These are phyloP conservation scores for Muscicapa comitata DNA, from an alignment of 2,797 vertebrate genomes.

Conservation along the genomic window DNA sequence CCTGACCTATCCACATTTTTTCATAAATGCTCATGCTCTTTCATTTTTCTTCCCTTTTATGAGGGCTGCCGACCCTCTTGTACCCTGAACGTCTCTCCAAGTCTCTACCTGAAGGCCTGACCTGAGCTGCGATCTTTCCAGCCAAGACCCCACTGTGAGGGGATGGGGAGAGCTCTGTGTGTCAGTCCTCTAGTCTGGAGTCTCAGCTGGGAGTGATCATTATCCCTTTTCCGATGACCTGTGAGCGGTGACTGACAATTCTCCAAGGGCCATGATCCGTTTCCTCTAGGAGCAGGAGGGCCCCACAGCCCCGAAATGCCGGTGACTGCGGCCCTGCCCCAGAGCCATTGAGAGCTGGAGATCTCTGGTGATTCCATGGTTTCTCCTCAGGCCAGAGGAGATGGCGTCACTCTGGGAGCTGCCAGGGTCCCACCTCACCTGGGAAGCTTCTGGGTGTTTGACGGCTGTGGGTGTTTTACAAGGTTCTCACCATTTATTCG, in stretches of 20 bases:
- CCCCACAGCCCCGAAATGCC: rapidly evolving
- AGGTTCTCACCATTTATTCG: background rate
- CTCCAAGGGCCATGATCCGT: rapidly evolving
- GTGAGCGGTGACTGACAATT: rapidly evolving
- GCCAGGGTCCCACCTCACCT: rapidly evolving
- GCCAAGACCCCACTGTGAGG: rapidly evolving
- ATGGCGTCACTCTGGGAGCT: rapidly evolving
- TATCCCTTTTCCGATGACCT: rapidly evolving
- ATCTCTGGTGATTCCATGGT: rapidly evolving
- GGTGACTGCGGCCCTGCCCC: rapidly evolving
- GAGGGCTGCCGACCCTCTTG: rapidly evolving
- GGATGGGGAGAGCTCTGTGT: rapidly evolving
- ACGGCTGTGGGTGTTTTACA: background rate
- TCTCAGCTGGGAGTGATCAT: background rate
- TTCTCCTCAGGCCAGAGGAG: background rate
- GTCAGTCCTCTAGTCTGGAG: too few relatives aligned
- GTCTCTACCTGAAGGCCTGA: background rate
- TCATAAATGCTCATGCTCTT: rapidly evolving
- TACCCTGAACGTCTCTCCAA: rapidly evolving
- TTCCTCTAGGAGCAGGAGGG: rapidly evolving
- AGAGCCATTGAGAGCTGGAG: background rate
- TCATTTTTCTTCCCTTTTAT: background rate
- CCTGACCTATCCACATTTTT: background rate
- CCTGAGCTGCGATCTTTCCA: background rate
- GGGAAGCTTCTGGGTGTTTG: background rate